Percentiles rank a stretch among this genome's conserved stretches.
phyloP scores from a whole-genome alignment of 2,797 vertebrate genomes.

The Sebastes variabilis region DNA sequence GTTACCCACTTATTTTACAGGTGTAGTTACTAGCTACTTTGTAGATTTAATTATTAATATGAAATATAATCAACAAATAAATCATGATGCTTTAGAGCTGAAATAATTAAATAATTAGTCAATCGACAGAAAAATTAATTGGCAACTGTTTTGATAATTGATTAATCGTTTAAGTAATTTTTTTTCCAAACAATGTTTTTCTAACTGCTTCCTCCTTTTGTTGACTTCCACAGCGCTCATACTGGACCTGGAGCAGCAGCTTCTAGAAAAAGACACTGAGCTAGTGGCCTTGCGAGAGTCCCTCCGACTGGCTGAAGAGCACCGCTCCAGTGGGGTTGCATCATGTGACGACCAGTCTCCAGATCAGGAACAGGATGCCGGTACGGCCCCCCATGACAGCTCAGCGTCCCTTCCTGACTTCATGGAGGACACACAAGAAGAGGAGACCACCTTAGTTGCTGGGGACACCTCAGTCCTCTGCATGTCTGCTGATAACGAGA shows the following conservation, averaged over 20 bases:
- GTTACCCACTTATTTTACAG: background rate
- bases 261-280: slow-evolving; percentile 76
- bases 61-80: too few species aligned
- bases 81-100: too few species aligned
- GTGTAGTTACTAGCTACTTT: background rate
- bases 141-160: background rate
- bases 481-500: slow-evolving; percentile 71
- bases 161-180: background rate
- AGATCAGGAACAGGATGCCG: slow-evolving; percentile 27
- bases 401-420: slow-evolving; percentile 44
- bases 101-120: background rate
- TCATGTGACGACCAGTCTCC: slow-evolving; percentile 32
- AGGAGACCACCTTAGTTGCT: slow-evolving; percentile 80
- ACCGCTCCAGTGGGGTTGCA: slow-evolving; percentile 11
- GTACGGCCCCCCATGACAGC: slow-evolving; percentile 2
- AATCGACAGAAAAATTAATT: background rate
- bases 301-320: slow-evolving; percentile 45
- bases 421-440: slow-evolving; percentile 70
- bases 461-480: slow-evolving; percentile 77
- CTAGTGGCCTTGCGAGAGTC: slow-evolving; percentile 67
- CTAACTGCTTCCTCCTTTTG: background rate
- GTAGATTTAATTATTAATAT: too few species aligned
- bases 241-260: slow-evolving; percentile 71
- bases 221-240: slow-evolving; percentile 49
- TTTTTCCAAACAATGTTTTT: background rate